Conservation (phyloP, 2,888 invertebrate species). For the Tetragnatha montana region DNA sequence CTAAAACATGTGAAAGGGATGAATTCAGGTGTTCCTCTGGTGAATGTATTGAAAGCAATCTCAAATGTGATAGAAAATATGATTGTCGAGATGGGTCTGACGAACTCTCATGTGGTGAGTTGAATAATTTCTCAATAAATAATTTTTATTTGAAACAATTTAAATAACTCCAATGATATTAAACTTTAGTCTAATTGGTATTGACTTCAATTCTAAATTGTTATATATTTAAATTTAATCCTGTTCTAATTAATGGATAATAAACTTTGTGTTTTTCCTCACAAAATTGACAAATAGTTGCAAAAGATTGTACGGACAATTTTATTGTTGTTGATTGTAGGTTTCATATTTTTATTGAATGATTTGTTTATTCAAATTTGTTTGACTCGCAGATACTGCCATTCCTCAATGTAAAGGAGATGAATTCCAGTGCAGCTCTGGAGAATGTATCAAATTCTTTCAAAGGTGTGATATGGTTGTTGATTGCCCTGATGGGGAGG, state of each 20-base stretch:
- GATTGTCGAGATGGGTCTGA: constrained; percentile 82
- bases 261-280: too few relatives aligned
- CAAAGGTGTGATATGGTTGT: constrained; percentile 80
- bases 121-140: too few relatives aligned
- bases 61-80: constrained; percentile 76
- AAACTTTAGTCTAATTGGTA: too few relatives aligned
- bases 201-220: too few relatives aligned
- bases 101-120: constrained; percentile 80
- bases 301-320: too few relatives aligned
- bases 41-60: constrained; percentile 72
- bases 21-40: constrained; percentile 74
- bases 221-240: too few relatives aligned
- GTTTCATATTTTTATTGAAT: background rate
- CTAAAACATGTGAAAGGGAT: constrained; percentile 68
- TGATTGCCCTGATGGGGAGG: constrained; percentile 83
- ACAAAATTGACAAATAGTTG: too few relatives aligned
- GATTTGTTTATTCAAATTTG: background rate
- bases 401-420: constrained; percentile 72
- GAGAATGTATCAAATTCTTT: constrained; percentile 79
- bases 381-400: constrained; percentile 8
- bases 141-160: too few relatives aligned
- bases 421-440: constrained; percentile 80
- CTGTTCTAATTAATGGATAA: too few relatives aligned
- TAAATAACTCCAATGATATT: too few relatives aligned
- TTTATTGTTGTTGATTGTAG: background rate